phyloP scores from a whole-genome alignment of 2,797 vertebrate species.

The Pogonophryne albipinna region DNA sequence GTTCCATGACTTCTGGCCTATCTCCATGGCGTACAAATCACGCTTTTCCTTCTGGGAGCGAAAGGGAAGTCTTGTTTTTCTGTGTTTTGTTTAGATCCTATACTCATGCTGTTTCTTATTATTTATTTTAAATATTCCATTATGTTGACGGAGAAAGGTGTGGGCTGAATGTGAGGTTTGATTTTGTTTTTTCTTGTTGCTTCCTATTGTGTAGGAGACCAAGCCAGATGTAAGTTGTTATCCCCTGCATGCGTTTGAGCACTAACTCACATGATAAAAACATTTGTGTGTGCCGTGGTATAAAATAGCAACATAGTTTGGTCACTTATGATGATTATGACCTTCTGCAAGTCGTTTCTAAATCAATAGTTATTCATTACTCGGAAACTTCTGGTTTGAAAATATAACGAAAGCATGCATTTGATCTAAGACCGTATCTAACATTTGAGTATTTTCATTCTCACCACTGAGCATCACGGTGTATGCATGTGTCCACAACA shows the following conservation, averaged over 20 bases:
- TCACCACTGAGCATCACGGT: neutral
- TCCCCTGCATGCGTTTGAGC: slow-evolving; percentile 41
- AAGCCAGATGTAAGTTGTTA: slow-evolving; percentile 90
- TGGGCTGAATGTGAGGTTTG: slow-evolving; percentile 51
- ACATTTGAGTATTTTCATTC: slow-evolving; percentile 1
- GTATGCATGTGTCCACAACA: neutral
- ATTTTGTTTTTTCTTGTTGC: slow-evolving; percentile 52
- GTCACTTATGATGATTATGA: neutral
- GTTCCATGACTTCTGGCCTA: slow-evolving; percentile 81
- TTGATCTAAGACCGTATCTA: neutral
- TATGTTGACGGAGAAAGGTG: slow-evolving; percentile 2
- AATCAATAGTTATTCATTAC: neutral
- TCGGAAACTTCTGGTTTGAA: neutral
- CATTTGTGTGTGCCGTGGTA: slow-evolving; percentile 21
- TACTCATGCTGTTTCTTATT: slow-evolving; percentile 34
- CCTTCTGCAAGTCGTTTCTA: neutral
- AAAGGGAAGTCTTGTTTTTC: slow-evolving; percentile 91
- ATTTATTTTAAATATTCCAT: slow-evolving; percentile 8
- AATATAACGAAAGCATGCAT: neutral
- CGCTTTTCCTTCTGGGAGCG: slow-evolving; percentile 99
- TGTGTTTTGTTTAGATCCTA: slow-evolving; percentile 11
- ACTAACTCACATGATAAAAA: slow-evolving; percentile 14
- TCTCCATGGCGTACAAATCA: slow-evolving; percentile 95
- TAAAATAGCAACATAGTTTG: neutral
- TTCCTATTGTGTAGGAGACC: slow-evolving; percentile 89